A percentile compares a stretch with the other conserved stretches of the same genome.
phyloP scores from a whole-genome alignment of 2,888 invertebrate species.

The Drosophila quinaria region DNA sequence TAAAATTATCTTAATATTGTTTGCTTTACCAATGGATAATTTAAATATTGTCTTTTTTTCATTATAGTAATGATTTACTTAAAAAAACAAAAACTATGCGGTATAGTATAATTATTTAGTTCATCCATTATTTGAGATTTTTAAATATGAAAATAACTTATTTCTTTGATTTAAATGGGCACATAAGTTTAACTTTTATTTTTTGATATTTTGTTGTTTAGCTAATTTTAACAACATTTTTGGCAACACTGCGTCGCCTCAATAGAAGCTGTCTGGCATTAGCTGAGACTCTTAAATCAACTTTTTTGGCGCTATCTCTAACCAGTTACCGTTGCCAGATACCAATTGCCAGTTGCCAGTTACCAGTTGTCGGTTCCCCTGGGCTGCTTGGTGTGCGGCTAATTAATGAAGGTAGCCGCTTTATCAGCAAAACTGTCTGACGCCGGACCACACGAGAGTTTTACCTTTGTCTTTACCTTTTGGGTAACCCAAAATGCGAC shows the following conservation, averaged over 20 bases:
- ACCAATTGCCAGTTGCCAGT: slow-evolving; percentile 9
- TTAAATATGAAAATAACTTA: no score
- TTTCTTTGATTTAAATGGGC: no score
- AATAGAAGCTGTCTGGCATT: not conserved
- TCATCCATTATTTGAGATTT: no score
- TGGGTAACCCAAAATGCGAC: slow-evolving; percentile 20
- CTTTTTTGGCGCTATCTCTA: slow-evolving; percentile 9
- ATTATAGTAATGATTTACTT: no score
- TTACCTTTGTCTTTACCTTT: slow-evolving; percentile 3
- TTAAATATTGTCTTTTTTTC: no score
- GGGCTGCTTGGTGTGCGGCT: slow-evolving; percentile 54
- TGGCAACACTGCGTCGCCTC: not conserved
- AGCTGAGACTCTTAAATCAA: slow-evolving; percentile 2
- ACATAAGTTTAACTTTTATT: no score
- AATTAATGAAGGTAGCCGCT: slow-evolving; percentile 77
- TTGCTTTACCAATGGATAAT: no score
- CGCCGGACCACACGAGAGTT: slow-evolving; percentile 64
- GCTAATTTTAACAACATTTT: not conserved
- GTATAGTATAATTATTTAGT: no score
- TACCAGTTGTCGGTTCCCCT: not conserved
- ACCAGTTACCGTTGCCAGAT: slow-evolving; percentile 16
- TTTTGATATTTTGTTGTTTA: not conserved
- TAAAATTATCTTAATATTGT: no score
- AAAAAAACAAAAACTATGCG: no score
- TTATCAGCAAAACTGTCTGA: slow-evolving; percentile 48